Base-by-base conservation (phyloP, 2,888 invertebrate genomes). In the Dynastes maya region DNA sequence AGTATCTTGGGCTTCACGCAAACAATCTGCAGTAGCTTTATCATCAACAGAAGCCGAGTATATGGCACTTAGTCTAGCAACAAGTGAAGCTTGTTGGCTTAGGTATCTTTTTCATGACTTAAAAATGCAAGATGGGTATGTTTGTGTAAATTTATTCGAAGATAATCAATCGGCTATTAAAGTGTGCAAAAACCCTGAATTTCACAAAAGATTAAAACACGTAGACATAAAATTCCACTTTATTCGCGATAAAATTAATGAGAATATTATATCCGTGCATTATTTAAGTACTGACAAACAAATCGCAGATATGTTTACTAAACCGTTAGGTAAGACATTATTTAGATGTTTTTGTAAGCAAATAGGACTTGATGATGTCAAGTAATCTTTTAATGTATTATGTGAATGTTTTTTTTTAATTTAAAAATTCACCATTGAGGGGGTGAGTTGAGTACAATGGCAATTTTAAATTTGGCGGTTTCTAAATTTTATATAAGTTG, bases 181-280 rank as follows among this genome's bases (percentile, higher is more conserved):
- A 16, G 53, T 53, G 9, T 70, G 70, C 32, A 70, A 70, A 53
- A 53, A 49, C 27, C 70, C 51, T n/a, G 51, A 70, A 22, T 53
- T 53, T 13, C 70, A 53, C 27, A 70, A 70, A 49, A 11, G 51
- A 70, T 53, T 70, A 29, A 70, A 70, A 70, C 70, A 70, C 22
- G 27, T 70, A 3, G 70, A 70, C 22, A 70, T 70, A 11, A 70
- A 49, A 32, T 70, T 29, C 49, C 70, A 70, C 32, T 70, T 70
- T 51, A 22, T 70, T 6, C 2, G 22, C 5, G 61, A 61, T 22
- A 61, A 49, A 11, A 11, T 49, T 49, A 11, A 5, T 9, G 11
- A 11, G 49, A 11, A 49, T 11, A 11, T 61, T 22, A 9, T 61
- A 16, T 61, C 61, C 3, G 61, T 22, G 22, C 0, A 61, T 6